Evolutionary conservation across 2,888 invertebrate species (phyloP).

Genomic region (Strigamia crassipes): DNA sequence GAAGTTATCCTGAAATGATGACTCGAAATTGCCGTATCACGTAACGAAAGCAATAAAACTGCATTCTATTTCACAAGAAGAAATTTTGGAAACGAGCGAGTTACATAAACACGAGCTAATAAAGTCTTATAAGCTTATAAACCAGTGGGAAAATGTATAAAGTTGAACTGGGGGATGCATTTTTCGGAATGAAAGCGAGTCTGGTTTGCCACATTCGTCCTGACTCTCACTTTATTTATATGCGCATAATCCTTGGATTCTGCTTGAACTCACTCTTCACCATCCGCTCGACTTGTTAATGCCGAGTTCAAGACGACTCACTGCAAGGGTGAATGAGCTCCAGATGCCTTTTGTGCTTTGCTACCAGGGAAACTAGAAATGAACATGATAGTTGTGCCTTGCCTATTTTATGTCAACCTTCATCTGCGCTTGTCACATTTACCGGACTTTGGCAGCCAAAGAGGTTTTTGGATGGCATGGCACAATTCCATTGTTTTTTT

Average conservation of each 20-base stretch:
- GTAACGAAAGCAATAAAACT: not conserved
- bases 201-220: constrained; percentile 26
- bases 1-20: not conserved
- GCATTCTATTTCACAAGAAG: not conserved
- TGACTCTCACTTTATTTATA: constrained; percentile 10
- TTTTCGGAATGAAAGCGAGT: not conserved
- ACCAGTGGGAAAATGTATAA: not conserved
- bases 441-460: not conserved
- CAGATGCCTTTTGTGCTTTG: constrained; percentile 26
- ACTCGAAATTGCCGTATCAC: not conserved
- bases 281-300: constrained; percentile 30
- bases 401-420: constrained; percentile 17
- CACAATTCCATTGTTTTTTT: not conserved
- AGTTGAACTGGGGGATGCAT: not conserved
- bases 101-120: not conserved
- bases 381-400: constrained; percentile 26
- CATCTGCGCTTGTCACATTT: constrained; percentile 26
- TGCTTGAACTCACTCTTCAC: constrained; percentile 22
- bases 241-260: constrained; percentile 26
- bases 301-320: constrained; percentile 22
- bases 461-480: not conserved
- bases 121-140: constrained; percentile 13
- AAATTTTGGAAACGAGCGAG: not conserved
- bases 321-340: constrained; percentile 22
- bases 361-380: constrained; percentile 13